These are phyloP conservation scores for Agelas oroides DNA, from an alignment of 37 sponge, comb jelly and placozoan species.

Conservation along the genomic window DNA sequence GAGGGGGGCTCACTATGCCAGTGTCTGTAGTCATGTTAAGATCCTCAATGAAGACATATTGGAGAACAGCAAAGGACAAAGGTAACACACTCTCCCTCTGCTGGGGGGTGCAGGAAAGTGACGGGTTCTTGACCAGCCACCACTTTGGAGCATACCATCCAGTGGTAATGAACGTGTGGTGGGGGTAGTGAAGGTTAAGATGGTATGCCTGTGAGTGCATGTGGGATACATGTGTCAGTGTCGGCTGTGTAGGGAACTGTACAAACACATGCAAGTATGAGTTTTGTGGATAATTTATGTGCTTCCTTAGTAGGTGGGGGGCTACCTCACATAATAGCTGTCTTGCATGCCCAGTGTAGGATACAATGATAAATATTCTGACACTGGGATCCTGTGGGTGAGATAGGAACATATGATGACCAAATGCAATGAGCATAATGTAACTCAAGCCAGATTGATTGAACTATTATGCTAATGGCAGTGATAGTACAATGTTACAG, in stretches of 20 bases:
- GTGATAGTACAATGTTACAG: too few species aligned
- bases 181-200: background rate
- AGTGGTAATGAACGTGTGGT: conserved; percentile 27
- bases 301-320: too few species aligned
- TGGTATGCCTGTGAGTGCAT: conserved; percentile 30
- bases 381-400: conserved; percentile 18
- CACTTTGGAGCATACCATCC: conserved; percentile 36
- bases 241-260: too few species aligned
- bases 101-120: conserved; percentile 5
- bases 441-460: too few species aligned
- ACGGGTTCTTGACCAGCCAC: conserved; percentile 3
- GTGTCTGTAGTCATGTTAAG: background rate
- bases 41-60: conserved; percentile 24
- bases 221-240: too few species aligned
- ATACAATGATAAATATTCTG: conserved; percentile 24
- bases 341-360: conserved; percentile 27
- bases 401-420: too few species aligned
- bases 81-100: conserved; percentile 31
- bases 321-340: conserved; percentile 38
- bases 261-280: too few species aligned
- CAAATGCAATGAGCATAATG: too few species aligned
- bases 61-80: conserved; percentile 30
- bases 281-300: too few species aligned
- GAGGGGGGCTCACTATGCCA: too few species aligned
- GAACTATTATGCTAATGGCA: too few species aligned